Base-by-base conservation (phyloP, 2,888 invertebrate genomes). In the Drosophila birchii region DNA sequence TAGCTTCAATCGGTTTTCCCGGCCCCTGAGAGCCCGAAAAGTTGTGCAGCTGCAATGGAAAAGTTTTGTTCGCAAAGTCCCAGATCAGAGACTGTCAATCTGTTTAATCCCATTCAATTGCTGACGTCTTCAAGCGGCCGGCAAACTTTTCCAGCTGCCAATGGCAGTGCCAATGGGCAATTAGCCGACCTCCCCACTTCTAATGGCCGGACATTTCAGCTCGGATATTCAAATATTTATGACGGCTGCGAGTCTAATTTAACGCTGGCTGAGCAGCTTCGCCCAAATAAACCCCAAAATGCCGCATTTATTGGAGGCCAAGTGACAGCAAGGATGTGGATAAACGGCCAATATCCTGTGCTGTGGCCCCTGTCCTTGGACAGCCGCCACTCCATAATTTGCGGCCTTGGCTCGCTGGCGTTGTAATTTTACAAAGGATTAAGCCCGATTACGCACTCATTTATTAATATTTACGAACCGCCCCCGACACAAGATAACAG, bases 351-450 rank as follows among this genome's bases (percentile, higher is more conserved):
- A 82, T 82, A 86, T 84, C 79, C 79, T 81, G 76, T 71, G 63
- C 45, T 45, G 45, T 16, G 72, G 36, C 61, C 61, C 38, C 38
- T 38, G 66, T 43, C 66, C 66, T 36, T 62, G 45, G 56, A n/a
- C n/a, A n/a, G 26, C 41, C 9, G 47, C 55, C 55, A 53, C 67
- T 67, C 64, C 74, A 78, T 78, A 78, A 88, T 82, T 85, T 80
- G 88, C 63, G 78, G 80, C 66, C 74, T 69, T 54, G 73, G 67
- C 82, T 18, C 63, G 54, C 75, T 60, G 72, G 67, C 69, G 80
- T 83, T 75, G 88, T 86, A 86, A 88, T 88, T 88, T 86, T 59
- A 84, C 88, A 86, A 86, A 86, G 86, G 88, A 86, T 86, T 88
- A 86, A 80, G 76, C 79, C 71, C 80, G 88, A 86, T 86, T 86